Evolutionary conservation across 2,888 invertebrate species (phyloP), one percentile per base, ranked within the genome.

Genomic region (Ctena decussata): DNA sequence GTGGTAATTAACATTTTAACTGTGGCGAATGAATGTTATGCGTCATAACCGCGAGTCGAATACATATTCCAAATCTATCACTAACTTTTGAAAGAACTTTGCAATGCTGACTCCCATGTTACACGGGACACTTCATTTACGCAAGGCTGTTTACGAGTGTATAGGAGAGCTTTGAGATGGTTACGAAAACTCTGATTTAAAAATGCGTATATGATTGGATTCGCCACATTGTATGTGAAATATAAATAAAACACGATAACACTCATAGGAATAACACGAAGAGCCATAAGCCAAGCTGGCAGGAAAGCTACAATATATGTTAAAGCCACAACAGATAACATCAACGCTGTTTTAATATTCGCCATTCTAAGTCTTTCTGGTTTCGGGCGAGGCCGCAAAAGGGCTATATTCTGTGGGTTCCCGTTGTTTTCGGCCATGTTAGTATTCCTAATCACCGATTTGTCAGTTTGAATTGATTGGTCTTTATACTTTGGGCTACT

Each of bases 161-260:
- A 27, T 27, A 89, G 77, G 24, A 89, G 35, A 24, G 85, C 65
- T 65, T 84, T 80, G 0, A 95, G 86, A 71, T 96, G 95, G 75
- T 94, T 93, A 76, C 95, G 87, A 85, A 96, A 96, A 78, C 94
- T 94, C 82, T 94, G 93, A 92, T 95, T 96, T 93, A 96, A 94
- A 83, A 96, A 95, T 57, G 95, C 95, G 89, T 96, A 96, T 73
- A 96, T 95, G 78, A 96, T 93, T 0, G 95, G 95, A 90, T 96
- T 96, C 65, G 95, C 95, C 57, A 95, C 95, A 87, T 95, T 95
- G 89, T 95, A 95, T 60, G 94, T 91, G 84, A 95, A 96, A 85
- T 96, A 95, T 89, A 95, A 90, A 89, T 95, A 96, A 86, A 95
- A 95, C 24, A 95, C 90, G 39, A 94, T 91, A 44, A 91, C 82